Conservation (phyloP, 2,113 vertebrate species). For the Origma solitaria region DNA sequence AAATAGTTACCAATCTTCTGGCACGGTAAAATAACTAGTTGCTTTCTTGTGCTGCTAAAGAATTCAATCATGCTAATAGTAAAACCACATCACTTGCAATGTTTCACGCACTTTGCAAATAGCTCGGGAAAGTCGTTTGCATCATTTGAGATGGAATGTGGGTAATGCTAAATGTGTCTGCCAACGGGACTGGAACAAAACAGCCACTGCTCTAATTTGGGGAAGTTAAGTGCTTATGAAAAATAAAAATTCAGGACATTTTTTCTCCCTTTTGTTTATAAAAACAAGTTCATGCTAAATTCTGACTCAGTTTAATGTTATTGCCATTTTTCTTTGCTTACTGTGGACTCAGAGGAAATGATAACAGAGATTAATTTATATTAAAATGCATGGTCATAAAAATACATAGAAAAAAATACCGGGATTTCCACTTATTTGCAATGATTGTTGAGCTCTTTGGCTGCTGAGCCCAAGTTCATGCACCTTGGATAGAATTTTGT, state of each 20-base stretch:
- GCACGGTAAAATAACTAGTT: conserved; percentile 62
- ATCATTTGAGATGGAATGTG: not conserved
- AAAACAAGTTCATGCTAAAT: not conserved
- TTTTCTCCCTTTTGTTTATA: not conserved
- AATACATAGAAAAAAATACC: not conserved
- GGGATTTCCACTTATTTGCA: not conserved
- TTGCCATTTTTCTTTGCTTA: not conserved
- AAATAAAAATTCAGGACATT: not conserved
- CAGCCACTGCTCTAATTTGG: not conserved
- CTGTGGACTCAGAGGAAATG: not conserved
- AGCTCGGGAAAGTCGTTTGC: not conserved
- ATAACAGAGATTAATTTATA: not conserved
- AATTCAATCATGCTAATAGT: conserved; percentile 17
- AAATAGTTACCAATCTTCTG: conserved; percentile 73
- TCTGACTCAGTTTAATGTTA: not conserved
- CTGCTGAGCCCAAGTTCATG: not conserved
- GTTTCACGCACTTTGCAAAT: not conserved
- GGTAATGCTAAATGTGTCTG: not conserved
- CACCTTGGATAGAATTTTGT: not conserved
- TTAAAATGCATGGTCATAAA: not conserved
- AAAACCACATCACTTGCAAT: not conserved
- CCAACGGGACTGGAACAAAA: not conserved
- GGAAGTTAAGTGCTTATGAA: not conserved
- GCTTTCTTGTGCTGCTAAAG: conserved; percentile 57
- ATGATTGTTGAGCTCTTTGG: not conserved